Conservation (phyloP, 1,140 invertebrate genomes). For the Littorina saxatilis region DNA sequence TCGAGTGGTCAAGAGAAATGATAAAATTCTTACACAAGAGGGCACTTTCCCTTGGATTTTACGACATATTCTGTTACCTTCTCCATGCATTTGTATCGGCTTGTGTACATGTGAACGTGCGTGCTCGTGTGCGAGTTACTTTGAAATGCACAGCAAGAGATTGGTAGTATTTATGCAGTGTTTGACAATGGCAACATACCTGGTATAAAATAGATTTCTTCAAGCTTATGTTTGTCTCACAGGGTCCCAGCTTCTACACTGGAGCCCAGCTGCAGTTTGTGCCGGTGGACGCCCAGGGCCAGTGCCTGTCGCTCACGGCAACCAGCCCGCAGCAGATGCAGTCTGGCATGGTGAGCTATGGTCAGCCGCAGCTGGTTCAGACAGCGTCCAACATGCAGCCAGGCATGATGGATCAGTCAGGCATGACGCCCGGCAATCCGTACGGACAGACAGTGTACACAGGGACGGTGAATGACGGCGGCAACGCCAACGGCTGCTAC, state of each 20-base stretch:
- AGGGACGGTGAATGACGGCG: background rate
- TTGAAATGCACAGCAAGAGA: no score
- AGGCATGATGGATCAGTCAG: constrained; percentile 7
- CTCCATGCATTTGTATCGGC: no score
- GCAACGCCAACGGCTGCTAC: background rate
- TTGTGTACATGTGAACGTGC: no score
- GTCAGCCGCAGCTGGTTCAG: constrained; percentile 15
- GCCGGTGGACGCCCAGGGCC: constrained; percentile 32
- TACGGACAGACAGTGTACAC: constrained; percentile 29
- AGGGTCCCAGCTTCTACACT: constrained; percentile 6
- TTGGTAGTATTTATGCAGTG: no score
- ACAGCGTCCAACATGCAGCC: constrained; percentile 7
- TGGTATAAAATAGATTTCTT: no score
- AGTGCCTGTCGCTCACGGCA: background rate
- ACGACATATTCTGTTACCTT: no score
- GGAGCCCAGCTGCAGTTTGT: background rate
- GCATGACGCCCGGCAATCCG: background rate
- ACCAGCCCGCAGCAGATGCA: background rate
- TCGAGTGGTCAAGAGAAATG: no score
- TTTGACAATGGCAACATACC: no score
- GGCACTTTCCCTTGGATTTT: no score
- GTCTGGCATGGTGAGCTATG: constrained; percentile 10
- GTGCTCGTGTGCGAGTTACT: no score
- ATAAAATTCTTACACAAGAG: no score
- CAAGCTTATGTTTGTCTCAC: no score